A percentile compares a stretch with the other conserved stretches of the same genome.
These are phyloP conservation scores for Drosophila subpulchrella DNA, from an alignment of 1,140 invertebrate species.

Conservation along the genomic window DNA sequence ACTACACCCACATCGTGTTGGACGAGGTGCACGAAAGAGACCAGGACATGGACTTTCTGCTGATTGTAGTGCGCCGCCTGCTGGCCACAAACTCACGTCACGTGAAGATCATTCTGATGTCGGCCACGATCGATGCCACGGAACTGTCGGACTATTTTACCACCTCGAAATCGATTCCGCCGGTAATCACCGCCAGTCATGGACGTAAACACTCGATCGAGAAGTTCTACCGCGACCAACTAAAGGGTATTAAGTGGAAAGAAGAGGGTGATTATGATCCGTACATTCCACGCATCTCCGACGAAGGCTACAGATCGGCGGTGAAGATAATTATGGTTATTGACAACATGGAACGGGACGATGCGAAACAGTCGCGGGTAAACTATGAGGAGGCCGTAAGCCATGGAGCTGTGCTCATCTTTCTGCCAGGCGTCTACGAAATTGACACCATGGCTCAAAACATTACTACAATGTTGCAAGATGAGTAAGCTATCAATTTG, in stretches of 20 bases:
- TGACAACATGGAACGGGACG: conserved; percentile 88
- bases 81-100: conserved; percentile 89
- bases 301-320: conserved; percentile 87
- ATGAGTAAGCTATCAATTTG: conserved; percentile 48
- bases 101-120: conserved; percentile 94
- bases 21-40: conserved; percentile 98
- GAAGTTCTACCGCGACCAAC: conserved; percentile 90
- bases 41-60: conserved; percentile 95
- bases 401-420: conserved; percentile 91
- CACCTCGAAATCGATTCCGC: conserved; percentile 85
- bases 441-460: conserved; percentile 87
- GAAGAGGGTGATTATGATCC: conserved; percentile 76
- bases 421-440: conserved; percentile 94
- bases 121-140: conserved; percentile 91
- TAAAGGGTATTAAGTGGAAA: conserved; percentile 69
- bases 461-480: conserved; percentile 24
- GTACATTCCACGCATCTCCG: conserved; percentile 85
- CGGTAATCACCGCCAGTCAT: conserved; percentile 86
- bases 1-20: conserved; percentile 96
- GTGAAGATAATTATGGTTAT: conserved; percentile 89
- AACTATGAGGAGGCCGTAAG: conserved; percentile 41
- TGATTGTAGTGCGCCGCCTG: conserved; percentile 93
- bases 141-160: conserved; percentile 91
- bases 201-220: conserved; percentile 86
- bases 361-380: conserved; percentile 6